A percentile compares a stretch with the other conserved stretches of the same genome.
Conservation (phyloP, 2,113 vertebrate genomes). For the Tamias sibiricus region DNA sequence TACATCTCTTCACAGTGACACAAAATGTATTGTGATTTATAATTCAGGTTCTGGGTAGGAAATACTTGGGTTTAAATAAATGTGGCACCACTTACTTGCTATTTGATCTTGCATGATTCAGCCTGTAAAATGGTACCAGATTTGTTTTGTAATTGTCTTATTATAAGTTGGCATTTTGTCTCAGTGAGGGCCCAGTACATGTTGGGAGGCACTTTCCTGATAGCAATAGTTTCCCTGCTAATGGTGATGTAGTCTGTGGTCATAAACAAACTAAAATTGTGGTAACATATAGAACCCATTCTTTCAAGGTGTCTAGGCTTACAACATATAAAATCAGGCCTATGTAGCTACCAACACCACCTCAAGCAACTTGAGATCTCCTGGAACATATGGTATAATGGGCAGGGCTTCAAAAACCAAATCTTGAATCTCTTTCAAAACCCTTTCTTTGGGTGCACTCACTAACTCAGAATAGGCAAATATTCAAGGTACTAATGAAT, state of each 20-base stretch:
- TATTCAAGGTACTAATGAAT: not conserved
- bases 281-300: not conserved
- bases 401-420: not conserved
- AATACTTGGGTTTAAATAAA: not conserved
- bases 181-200: not conserved
- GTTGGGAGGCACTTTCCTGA: not conserved
- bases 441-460: rapidly evolving
- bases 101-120: not conserved
- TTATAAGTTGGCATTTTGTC: not conserved
- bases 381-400: not conserved
- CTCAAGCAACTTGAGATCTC: not conserved
- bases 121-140: not conserved
- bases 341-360: not conserved
- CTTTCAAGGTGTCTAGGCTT: not conserved
- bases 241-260: not conserved
- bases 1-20: not conserved
- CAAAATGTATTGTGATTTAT: not conserved
- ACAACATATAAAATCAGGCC: not conserved
- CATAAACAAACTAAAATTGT: not conserved
- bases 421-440: not conserved
- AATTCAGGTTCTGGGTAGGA: not conserved
- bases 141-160: not conserved
- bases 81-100: not conserved
- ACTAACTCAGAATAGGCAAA: not conserved
- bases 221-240: not conserved